Evolutionary conservation across 2,113 vertebrate genomes (phyloP), one percentile per base, ranked within the genome.

Genomic region (Silurus glanis): DNA sequence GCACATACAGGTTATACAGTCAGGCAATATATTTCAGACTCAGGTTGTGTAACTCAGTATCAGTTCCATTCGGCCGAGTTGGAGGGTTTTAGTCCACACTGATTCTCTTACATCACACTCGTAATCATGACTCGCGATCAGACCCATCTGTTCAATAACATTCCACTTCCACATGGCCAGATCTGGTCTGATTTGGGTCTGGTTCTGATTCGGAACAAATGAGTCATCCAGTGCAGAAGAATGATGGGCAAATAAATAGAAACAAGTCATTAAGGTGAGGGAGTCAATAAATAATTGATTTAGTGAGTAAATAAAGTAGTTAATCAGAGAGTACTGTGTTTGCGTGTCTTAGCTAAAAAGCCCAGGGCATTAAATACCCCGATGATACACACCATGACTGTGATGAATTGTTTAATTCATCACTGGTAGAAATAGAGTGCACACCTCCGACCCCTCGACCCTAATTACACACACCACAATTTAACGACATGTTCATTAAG

Each of bases 401-500:
- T 81, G 58, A 82, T 51, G 23, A 55, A 53, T 55, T 10, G 16
- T 69, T 67, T 69, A 83, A 28, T 55, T 69, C 1, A 5, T 61
- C 28, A 80, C 78, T 37, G 21, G 56, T 5, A 23, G 78, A 80
- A 17, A 62, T n/a, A 6, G 21, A 19, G 62, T 4, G 12, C 3
- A 2, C 21, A 17, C 28, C 59, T 49, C 25, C 37, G 55, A 14
- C 9, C 23, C 28, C 19, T 25, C 59, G 59, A 49, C n/a, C 78
- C 64, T 82, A 78, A 89, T 87, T 82, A 78, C 83, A 82, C 61
- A 37, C 71, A 69, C 71, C 78, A 49, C 56, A 51, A 78, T 89
- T 89, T 90, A 89, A 87, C 80, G 80, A 66, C 5, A 19, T 53
- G 81, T 84, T 71, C 59, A 78, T 88, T 61, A 80, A 74, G 64